Evolutionary conservation across 2,113 vertebrate genomes (phyloP), one percentile per base, ranked within the genome.

Genomic region (Colinus virginianus): DNA sequence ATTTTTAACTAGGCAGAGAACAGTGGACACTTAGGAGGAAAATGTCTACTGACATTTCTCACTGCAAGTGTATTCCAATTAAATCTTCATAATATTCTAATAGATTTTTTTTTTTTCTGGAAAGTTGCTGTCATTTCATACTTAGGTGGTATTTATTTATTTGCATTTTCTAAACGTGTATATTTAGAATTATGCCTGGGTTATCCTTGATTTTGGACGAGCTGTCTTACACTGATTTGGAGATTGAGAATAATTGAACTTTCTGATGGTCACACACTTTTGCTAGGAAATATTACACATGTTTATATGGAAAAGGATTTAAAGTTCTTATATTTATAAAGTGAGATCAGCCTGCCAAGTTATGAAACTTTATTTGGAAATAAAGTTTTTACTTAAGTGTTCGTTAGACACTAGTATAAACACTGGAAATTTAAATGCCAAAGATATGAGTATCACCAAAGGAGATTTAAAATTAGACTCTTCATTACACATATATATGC

Each of bases 341-440:
- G 94, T 75, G 58, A 94, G 10, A 14, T 18, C 2, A 80, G 59
- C 56, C 74, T 93, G 93, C 96, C 96, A 97, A 96, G 91, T 94
- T 97, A 70, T 84, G 78, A 93, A 97, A 91, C 78, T 97, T 87
- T 96, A 96, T 96, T 97, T 97, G 79, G 93, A 97, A 97, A 97
- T 87, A 96, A 90, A 88, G 16, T 42, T 96, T 84, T 79, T 92
- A 67, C 84, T 93, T 89, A 97, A 94, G 22, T 78, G 68, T 82
- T 91, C 78, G 95, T 90, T 80, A 79, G 56, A 77, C 77, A 56
- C 38, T 88, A 48, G 36, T 92, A 53, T 92, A 95, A 96, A 84
- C 92, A 89, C 53, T 94, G 81, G 75, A 95, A 96, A 94, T 42
- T 32, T 82, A 91, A 95, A 97, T 94, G 71, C 75, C 87, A 87